A percentile compares a stretch with the other conserved stretches of the same genome.
Evolutionary conservation across 30 jellyfish, hydroid and myxozoan genomes (phyloP).

Genomic region (Aurelia sp.): DNA sequence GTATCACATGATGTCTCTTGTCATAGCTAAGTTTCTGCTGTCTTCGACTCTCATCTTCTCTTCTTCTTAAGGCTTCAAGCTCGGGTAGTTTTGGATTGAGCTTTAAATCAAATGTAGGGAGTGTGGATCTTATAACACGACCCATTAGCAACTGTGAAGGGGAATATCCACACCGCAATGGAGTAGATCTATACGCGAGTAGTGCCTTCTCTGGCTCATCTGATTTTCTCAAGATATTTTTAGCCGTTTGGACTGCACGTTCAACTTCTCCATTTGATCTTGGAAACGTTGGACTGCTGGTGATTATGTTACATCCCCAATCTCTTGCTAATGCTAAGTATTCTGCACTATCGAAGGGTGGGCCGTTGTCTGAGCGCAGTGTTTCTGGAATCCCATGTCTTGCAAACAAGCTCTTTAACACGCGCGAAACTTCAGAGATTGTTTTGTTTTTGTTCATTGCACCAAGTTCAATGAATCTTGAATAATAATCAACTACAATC

Average conservation of each 20-base stretch:
- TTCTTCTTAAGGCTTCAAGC: constrained; percentile 6
- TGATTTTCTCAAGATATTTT: constrained; percentile 29
- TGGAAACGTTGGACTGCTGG: constrained; percentile 62
- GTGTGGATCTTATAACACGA: constrained; percentile 33
- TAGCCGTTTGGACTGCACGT: constrained; percentile 63
- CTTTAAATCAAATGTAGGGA: constrained; percentile 7
- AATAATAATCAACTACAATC: constrained; percentile 30
- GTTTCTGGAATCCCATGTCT: constrained; percentile 65
- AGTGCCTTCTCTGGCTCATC: constrained; percentile 57
- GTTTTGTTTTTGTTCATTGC: constrained; percentile 37
- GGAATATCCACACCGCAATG: constrained; percentile 39
- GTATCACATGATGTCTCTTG: constrained; percentile 41
- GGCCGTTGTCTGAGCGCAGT: constrained; percentile 61
- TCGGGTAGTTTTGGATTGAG: constrained; percentile 38
- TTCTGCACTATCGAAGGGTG: constrained; percentile 52
- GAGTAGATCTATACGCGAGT: constrained; percentile 68
- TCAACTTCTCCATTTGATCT: constrained; percentile 68
- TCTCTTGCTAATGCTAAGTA: constrained; percentile 27
- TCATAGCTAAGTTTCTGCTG: constrained; percentile 44
- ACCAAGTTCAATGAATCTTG: constrained; percentile 56
- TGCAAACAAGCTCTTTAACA: constrained; percentile 16
- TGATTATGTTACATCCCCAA: constrained; percentile 30
- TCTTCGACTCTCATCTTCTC: constrained; percentile 40
- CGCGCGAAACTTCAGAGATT: constrained; percentile 20
- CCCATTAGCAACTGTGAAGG: constrained; percentile 47